A percentile compares a stretch with the other conserved stretches of the same genome.
phyloP scores from a whole-genome alignment of 2,888 invertebrate genomes.

The Phorcus lineatus region DNA sequence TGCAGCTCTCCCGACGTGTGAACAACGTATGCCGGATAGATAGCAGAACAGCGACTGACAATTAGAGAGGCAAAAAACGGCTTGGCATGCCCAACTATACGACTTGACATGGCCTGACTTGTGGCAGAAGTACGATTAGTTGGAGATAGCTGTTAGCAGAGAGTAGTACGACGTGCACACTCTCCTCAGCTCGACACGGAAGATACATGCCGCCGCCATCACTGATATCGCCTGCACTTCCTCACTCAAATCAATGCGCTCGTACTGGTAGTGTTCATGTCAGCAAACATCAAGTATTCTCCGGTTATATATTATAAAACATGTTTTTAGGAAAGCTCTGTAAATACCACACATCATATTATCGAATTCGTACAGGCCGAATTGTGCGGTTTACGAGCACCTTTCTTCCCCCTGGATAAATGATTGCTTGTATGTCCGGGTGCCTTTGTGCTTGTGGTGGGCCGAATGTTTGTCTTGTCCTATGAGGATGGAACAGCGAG shows the following conservation, averaged over 20 bases:
- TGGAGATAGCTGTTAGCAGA: not conserved
- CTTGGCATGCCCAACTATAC: not conserved
- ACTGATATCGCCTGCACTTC: too few species aligned
- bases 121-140: not conserved
- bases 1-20: not conserved
- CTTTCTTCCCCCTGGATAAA: not conserved
- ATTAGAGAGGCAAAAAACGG: not conserved
- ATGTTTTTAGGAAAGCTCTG: too few species aligned
- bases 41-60: not conserved
- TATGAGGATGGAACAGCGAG: not conserved
- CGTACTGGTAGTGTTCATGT: too few species aligned
- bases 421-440: not conserved
- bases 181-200: too few species aligned
- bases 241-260: too few species aligned
- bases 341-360: too few species aligned
- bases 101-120: not conserved
- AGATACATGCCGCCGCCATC: too few species aligned
- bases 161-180: too few species aligned
- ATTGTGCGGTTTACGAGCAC: not conserved
- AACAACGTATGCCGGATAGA: not conserved
- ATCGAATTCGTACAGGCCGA: too few species aligned
- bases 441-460: not conserved
- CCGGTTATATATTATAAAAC: too few species aligned
- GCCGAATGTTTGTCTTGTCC: not conserved
- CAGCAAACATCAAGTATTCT: too few species aligned